Base-by-base conservation (phyloP, 2,797 vertebrate genomes). In the Zenarchopterus dispar region DNA sequence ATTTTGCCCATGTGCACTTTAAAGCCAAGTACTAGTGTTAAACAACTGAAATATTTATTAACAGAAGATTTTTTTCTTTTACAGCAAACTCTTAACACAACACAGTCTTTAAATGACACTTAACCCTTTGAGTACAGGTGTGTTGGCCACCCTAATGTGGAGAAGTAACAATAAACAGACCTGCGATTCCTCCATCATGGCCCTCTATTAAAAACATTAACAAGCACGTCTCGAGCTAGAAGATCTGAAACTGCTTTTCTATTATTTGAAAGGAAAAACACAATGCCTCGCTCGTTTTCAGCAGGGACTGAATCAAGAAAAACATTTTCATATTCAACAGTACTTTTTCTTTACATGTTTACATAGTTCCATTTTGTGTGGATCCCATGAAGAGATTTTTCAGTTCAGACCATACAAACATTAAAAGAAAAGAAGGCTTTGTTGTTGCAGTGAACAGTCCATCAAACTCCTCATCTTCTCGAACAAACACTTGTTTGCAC, bases 21-120 rank as follows among this genome's bases (percentile, higher is more conserved):
- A 39, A 72, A 70, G 56, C 26, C 57, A 87, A 76, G 75, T 48
- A 76, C 72, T 78, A 72, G 59, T 62, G 75, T 73, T 88, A 91
- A 89, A 88, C 88, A 90, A 92, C 86, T 89, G 72, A 93, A 92
- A 87, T 90, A 88, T 92, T 91, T 92, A 93, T 93, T 91, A 90
- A 91, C 81, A 13, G 77, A 88, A 82, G 73, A 78, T 60, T 70
- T 84, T 51, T 67, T 78, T 55, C 56, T 68, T 74, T 76, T 75
- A 91, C 91, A 91, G 85, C 84, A 88, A 90, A 90, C 79, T 89
- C 77, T 90, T 86, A 87, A 88, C 84, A 92, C 90, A 61, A 91
- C 88, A 93, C 88, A 88, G 82, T 87, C 87, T 90, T 90, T 68
- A 91, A 89, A 89, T 85, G 82, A 91, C 89, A 91, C 82, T 84